Percentiles rank a stretch among this genome's conserved stretches.
Evolutionary conservation across 1,140 invertebrate genomes (phyloP).

Genomic region (Aphis gossypii): DNA sequence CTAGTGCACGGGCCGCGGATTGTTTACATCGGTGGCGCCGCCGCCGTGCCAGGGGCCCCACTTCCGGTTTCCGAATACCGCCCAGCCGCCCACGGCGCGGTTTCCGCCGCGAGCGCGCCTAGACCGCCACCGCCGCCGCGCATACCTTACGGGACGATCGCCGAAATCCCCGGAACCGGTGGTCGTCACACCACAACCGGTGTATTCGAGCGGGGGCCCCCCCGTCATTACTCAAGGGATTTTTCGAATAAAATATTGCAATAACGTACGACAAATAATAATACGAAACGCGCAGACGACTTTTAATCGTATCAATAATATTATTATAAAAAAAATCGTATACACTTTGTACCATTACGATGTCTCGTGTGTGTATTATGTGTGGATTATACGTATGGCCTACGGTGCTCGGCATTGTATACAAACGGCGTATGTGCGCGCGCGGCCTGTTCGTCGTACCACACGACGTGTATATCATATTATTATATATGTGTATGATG

Average conservation of each 20-base stretch:
- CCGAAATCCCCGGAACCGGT: not conserved
- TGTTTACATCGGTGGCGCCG: conserved; percentile 60
- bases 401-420: not conserved
- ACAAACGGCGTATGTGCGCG: not conserved
- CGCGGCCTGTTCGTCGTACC: not conserved
- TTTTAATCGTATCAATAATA: not conserved
- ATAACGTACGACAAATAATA: not conserved
- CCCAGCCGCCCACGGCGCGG: conserved; percentile 59
- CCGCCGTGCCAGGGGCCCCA: conserved; percentile 54
- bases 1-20: conserved; percentile 37
- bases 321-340: not conserved
- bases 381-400: not conserved
- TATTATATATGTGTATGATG: not conserved
- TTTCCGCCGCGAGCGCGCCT: conserved; percentile 60
- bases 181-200: not conserved
- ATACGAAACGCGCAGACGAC: not conserved
- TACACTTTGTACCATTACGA: not conserved
- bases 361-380: not conserved
- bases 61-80: conserved; percentile 35
- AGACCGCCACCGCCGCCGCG: too few species aligned
- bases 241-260: not conserved
- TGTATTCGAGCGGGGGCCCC: not conserved
- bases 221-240: too few species aligned
- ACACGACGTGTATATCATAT: not conserved
- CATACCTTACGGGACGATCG: not conserved